Evolutionary conservation across 2,797 vertebrate genomes (phyloP).

Genomic region (Eutrigla gurnardus): DNA sequence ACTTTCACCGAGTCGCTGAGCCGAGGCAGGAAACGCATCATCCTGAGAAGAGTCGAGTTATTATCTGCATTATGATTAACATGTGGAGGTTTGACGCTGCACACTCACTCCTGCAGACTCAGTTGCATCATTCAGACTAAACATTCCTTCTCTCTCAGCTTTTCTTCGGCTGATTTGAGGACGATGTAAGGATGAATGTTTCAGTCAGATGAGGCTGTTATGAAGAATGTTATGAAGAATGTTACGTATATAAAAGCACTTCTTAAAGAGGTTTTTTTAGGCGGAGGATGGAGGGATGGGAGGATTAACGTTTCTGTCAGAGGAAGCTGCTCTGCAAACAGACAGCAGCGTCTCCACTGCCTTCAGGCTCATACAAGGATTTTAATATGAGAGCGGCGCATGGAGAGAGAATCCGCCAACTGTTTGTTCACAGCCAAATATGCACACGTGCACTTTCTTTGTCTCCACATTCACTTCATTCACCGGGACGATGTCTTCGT

Average conservation of each 20-base stretch:
- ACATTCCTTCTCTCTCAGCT: slow-evolving; percentile 5
- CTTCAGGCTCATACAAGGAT: slow-evolving; percentile 66
- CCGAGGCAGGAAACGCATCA: neutral
- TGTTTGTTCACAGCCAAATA: slow-evolving; percentile 47
- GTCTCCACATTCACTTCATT: neutral
- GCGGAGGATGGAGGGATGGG: slow-evolving; percentile 64
- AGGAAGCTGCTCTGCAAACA: slow-evolving; percentile 73
- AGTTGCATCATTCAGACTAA: slow-evolving; percentile 38
- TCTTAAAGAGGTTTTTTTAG: slow-evolving; percentile 53
- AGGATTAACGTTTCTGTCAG: slow-evolving; percentile 77
- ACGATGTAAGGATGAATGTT: slow-evolving; percentile 48
- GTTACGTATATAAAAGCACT: slow-evolving; percentile 53
- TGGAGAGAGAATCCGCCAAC: slow-evolving; percentile 25
- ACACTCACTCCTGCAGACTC: neutral
- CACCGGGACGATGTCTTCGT: neutral
- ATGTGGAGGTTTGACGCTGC: neutral
- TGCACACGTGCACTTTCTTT: slow-evolving; percentile 42
- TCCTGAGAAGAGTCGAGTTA: no score
- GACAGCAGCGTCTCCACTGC: slow-evolving; percentile 70
- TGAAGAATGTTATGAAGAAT: slow-evolving; percentile 26
- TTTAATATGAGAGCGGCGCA: slow-evolving; percentile 63
- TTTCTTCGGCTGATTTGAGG: slow-evolving; percentile 15
- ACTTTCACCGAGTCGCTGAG: neutral
- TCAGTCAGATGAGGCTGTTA: slow-evolving; percentile 47
- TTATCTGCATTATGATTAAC: neutral